A percentile compares a stretch with the other conserved stretches of the same genome.
Evolutionary conservation across 2,888 invertebrate genomes (phyloP).

Genomic region (Andricus quercusramuli): DNA sequence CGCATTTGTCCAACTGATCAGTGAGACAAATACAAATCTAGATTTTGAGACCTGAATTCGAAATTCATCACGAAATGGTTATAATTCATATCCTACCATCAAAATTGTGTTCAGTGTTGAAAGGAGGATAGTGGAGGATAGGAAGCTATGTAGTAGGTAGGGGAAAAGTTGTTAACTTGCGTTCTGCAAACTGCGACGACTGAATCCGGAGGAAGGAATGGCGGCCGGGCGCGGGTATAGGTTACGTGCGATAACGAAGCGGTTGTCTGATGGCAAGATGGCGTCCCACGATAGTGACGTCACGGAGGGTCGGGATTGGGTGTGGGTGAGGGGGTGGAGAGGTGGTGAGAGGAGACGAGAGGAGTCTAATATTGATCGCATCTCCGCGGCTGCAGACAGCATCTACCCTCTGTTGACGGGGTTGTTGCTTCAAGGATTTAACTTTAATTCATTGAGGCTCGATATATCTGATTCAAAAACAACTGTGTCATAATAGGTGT

Average conservation of each 20-base stretch:
- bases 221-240: slow-evolving; percentile 52
- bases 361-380: slow-evolving; percentile 78
- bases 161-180: slow-evolving; percentile 71
- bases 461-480: slow-evolving; percentile 53
- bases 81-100: slow-evolving; percentile 17
- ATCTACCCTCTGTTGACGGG: slow-evolving; percentile 77
- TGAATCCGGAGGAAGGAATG: slow-evolving; percentile 56
- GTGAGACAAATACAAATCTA: too few relatives aligned
- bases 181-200: slow-evolving; percentile 58
- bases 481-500: slow-evolving; percentile 31
- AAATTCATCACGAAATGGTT: slow-evolving; percentile 4
- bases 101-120: slow-evolving; percentile 28
- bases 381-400: slow-evolving; percentile 77
- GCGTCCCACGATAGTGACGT: slow-evolving; percentile 78
- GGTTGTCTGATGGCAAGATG: slow-evolving; percentile 78
- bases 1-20: too few relatives aligned
- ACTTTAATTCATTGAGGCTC: slow-evolving; percentile 66
- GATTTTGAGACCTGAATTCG: not conserved
- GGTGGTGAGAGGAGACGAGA: slow-evolving; percentile 60
- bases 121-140: slow-evolving; percentile 1
- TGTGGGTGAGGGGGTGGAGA: slow-evolving; percentile 49
- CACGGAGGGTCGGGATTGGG: slow-evolving; percentile 62
- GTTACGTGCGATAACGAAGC: slow-evolving; percentile 72
- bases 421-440: slow-evolving; percentile 75
- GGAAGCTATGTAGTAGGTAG: slow-evolving; percentile 32